These are phyloP conservation scores for Caradrina clavipalpis DNA, from an alignment of 2,888 invertebrate genomes.

Conservation along the genomic window DNA sequence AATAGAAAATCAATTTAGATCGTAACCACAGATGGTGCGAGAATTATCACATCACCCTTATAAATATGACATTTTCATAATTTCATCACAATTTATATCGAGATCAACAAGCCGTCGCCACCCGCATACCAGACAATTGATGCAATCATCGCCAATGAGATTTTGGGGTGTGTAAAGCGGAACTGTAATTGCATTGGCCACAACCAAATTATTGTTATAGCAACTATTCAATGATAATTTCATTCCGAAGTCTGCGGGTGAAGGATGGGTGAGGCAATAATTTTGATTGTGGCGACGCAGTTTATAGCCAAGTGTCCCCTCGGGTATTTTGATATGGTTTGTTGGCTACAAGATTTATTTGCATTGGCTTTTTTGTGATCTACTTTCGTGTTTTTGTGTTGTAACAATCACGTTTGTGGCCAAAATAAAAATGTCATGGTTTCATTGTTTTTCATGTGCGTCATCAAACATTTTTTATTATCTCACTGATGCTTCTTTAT, in stretches of 20 bases:
- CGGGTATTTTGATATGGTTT: slow-evolving; percentile 57
- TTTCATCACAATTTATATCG: slow-evolving; percentile 85
- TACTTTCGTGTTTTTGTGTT: slow-evolving; percentile 36
- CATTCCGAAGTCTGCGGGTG: slow-evolving; percentile 82
- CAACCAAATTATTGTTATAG: slow-evolving; percentile 87
- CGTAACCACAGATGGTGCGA: slow-evolving; percentile 67
- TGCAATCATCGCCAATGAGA: slow-evolving; percentile 90
- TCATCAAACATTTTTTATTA: neutral
- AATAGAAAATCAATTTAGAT: slow-evolving; percentile 48
- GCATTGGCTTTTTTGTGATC: slow-evolving; percentile 33
- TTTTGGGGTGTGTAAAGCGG: slow-evolving; percentile 86
- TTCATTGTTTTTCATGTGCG: slow-evolving; percentile 15
- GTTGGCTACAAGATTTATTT: slow-evolving; percentile 51
- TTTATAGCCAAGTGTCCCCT: slow-evolving; percentile 53
- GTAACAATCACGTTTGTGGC: slow-evolving; percentile 6
- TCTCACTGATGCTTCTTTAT: neutral
- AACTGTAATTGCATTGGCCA: slow-evolving; percentile 89
- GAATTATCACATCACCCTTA: slow-evolving; percentile 75
- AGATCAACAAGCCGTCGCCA: slow-evolving; percentile 87
- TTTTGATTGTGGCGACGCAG: slow-evolving; percentile 63
- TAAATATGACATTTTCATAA: slow-evolving; percentile 78
- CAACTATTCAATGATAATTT: slow-evolving; percentile 88
- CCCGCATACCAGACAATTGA: slow-evolving; percentile 90
- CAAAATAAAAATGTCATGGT: slow-evolving; percentile 25
- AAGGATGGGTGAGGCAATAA: slow-evolving; percentile 70